Conservation (phyloP, 2,797 vertebrate species). For the Taeniopygia guttata region DNA sequence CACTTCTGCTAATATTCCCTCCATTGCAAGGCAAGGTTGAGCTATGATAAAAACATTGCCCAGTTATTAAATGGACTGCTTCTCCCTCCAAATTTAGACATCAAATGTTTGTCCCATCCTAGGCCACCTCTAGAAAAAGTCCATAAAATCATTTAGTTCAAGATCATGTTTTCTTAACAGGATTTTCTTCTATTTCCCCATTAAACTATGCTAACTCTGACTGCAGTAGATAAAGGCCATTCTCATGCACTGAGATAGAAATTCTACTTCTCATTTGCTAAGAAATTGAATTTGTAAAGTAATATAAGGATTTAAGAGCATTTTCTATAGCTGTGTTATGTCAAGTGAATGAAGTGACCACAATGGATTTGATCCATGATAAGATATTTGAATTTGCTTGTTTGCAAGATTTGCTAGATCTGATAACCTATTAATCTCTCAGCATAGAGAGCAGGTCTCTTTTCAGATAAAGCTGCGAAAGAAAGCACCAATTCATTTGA, state of each 20-base stretch:
- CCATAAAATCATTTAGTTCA: background rate
- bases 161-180: background rate
- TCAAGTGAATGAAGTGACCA: background rate
- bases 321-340: background rate
- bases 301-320: background rate
- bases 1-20: background rate
- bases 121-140: background rate
- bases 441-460: background rate
- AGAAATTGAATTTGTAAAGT: background rate
- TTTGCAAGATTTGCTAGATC: background rate
- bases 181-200: background rate
- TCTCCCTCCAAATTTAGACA: background rate
- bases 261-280: background rate
- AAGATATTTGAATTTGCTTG: slow-evolving; percentile 18
- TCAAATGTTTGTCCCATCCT: background rate
- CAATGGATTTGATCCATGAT: background rate
- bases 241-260: background rate
- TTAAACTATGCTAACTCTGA: background rate
- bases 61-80: background rate
- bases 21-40: background rate
- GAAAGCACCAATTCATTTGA: background rate
- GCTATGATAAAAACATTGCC: background rate
- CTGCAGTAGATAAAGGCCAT: background rate
- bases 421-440: background rate
- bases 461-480: background rate